Base-by-base conservation (phyloP, 2,888 invertebrate genomes). In the Macrophya annulata region DNA sequence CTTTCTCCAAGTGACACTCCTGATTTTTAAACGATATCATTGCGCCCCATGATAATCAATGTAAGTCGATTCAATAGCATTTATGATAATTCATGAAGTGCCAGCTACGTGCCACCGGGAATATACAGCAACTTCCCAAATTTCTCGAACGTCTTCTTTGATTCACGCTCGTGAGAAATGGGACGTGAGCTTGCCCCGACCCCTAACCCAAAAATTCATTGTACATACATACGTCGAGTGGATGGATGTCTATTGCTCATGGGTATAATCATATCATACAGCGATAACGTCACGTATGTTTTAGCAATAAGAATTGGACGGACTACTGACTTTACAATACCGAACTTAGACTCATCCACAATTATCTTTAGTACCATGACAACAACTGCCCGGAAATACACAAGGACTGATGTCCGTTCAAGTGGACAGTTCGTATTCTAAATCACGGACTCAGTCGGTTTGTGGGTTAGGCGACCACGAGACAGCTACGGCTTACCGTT, bases 401-500 rank as follows among this genome's bases (percentile, higher is more conserved):
- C 10, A 83, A 65, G 48, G 83, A 68, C 83, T 45, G 12, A 83
- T 65, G 83, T 83, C 83, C 83, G 83, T 68, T 51, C 68, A 48
- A 83, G 48, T 48, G 83, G 68, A 68, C 68, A 68, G 45, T 83
- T 48, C 43, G 83, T 83, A 83, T 83, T 65, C 83, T 68, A 37
- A 83, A 51, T 83, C 83, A 48, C 51, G 37, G 25, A 71, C 68
- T 68, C 68, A 71, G 48, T 81, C 62, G 62, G 81, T 83, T 83
- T 83, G 83, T 83, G 83, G 83, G 83, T 83, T 83, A 83, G 25
- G 68, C 83, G 68, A 71, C 43, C 83, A 83, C 48, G 68, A 62
- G 45, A 81, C 81, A n/a, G 43, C 37, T 43, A 48, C 81, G 62
- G 43, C 62, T 81, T 37, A 65, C 25, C 81, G 81, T 81, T 81